Evolutionary conservation across 2,888 invertebrate genomes (phyloP).

Genomic region (Amphipyra berbera): DNA sequence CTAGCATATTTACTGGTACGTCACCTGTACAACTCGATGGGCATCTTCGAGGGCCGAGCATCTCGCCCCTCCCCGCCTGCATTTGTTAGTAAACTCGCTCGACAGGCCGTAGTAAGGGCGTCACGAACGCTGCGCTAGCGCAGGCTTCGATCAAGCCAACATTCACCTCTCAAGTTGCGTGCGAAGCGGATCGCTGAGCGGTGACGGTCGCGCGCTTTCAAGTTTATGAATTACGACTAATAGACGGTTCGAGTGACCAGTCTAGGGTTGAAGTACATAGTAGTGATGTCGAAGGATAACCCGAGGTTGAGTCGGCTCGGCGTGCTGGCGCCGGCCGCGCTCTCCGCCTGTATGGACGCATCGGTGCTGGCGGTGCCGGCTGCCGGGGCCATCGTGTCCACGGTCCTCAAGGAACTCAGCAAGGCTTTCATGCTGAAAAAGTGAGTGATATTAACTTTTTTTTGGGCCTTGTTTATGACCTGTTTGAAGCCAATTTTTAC

Average conservation of each 20-base stretch:
- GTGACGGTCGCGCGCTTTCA: slow-evolving; percentile 79
- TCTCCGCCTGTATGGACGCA: slow-evolving; percentile 85
- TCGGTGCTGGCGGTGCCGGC: slow-evolving; percentile 86
- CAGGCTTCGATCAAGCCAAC: slow-evolving; percentile 56
- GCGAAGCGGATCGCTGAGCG: slow-evolving; percentile 87
- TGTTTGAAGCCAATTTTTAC: background rate
- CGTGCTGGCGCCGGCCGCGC: slow-evolving; percentile 84
- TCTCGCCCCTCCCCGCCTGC: slow-evolving; percentile 29
- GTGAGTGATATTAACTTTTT: slow-evolving; percentile 66
- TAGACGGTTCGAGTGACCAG: slow-evolving; percentile 44
- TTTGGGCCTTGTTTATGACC: background rate
- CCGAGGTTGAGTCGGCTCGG: slow-evolving; percentile 80
- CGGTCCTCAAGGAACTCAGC: slow-evolving; percentile 85
- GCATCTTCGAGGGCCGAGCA: slow-evolving; percentile 29
- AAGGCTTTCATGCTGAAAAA: slow-evolving; percentile 87
- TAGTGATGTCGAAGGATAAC: slow-evolving; percentile 80
- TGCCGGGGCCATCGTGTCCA: slow-evolving; percentile 85
- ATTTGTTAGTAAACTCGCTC: slow-evolving; percentile 43
- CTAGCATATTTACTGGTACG: slow-evolving; percentile 1
- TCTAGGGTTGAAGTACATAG: slow-evolving; percentile 52
- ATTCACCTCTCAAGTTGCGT: slow-evolving; percentile 77
- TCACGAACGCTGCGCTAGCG: slow-evolving; percentile 45
- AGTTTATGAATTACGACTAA: slow-evolving; percentile 38
- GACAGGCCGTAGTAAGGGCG: slow-evolving; percentile 47
- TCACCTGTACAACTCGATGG: slow-evolving; percentile 15